phyloP scores from a whole-genome alignment of 2,888 invertebrate species.

The Polyploca ridens region DNA sequence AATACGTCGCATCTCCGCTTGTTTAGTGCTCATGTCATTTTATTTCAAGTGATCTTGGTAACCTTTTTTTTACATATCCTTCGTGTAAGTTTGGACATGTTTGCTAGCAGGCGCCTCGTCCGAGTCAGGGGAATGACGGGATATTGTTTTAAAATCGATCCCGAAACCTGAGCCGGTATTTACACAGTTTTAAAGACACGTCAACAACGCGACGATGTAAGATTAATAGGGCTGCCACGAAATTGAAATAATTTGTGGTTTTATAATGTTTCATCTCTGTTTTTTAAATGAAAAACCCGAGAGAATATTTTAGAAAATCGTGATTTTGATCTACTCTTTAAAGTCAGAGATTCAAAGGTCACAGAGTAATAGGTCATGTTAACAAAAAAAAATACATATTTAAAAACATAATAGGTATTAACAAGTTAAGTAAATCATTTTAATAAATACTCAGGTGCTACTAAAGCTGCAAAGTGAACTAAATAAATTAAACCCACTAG shows the following conservation, averaged over 20 bases:
- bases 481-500: too few species aligned
- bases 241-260: background rate
- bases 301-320: too few species aligned
- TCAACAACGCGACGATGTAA: conserved; percentile 52
- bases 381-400: too few species aligned
- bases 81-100: conserved; percentile 39
- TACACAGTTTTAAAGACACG: conserved; percentile 77
- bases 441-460: too few species aligned
- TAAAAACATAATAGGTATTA: too few species aligned
- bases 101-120: conserved; percentile 57
- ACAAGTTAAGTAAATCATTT: too few species aligned
- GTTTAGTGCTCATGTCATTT: conserved; percentile 26
- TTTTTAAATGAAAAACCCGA: too few species aligned
- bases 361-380: too few species aligned
- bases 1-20: conserved; percentile 14
- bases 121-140: conserved; percentile 19
- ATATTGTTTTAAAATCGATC: conserved; percentile 74
- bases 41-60: conserved; percentile 22
- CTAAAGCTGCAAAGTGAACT: too few species aligned
- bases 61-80: conserved; percentile 21
- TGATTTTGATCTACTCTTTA: too few species aligned
- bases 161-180: conserved; percentile 65
- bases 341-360: too few species aligned
- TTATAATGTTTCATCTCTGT: too few species aligned
- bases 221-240: conserved; percentile 44